phyloP scores from a whole-genome alignment of 1,140 invertebrate genomes.

The Drosophila virilis region DNA sequence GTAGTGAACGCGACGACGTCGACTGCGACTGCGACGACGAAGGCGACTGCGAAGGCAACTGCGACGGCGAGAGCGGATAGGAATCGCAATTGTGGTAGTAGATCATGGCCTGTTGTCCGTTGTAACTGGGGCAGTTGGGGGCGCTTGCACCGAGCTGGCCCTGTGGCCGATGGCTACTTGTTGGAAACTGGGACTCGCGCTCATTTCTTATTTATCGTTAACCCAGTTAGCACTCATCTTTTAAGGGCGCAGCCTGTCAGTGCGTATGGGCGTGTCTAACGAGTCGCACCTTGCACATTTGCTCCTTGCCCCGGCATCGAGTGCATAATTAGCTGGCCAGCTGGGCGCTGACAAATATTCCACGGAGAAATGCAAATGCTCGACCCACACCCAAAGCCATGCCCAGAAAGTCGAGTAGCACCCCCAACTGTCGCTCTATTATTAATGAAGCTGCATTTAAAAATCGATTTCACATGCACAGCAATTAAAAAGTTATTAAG shows the following conservation, averaged over 20 bases:
- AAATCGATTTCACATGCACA: slow-evolving; percentile 41
- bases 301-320: background rate
- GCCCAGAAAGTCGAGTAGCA: background rate
- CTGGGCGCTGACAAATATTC: slow-evolving; percentile 15
- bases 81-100: slow-evolving; percentile 66
- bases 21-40: slow-evolving; percentile 2
- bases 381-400: background rate
- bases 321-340: slow-evolving; percentile 60
- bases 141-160: slow-evolving; percentile 65
- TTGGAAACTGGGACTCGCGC: slow-evolving; percentile 72
- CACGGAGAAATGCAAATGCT: background rate
- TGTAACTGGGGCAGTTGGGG: slow-evolving; percentile 66
- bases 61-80: slow-evolving; percentile 17
- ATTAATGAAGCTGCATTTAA: slow-evolving; percentile 41
- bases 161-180: slow-evolving; percentile 46
- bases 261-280: slow-evolving; percentile 20
- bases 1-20: slow-evolving; percentile 22
- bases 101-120: slow-evolving; percentile 72
- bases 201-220: slow-evolving; percentile 78
- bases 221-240: slow-evolving; percentile 66
- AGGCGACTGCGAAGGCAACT: slow-evolving; percentile 6
- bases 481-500: slow-evolving; percentile 57
- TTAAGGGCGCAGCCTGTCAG: slow-evolving; percentile 32
- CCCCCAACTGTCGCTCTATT: slow-evolving; percentile 1
- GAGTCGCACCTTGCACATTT: slow-evolving; percentile 34